phyloP scores from a whole-genome alignment of 1,140 invertebrate species.

The Drosophila obscura region DNA sequence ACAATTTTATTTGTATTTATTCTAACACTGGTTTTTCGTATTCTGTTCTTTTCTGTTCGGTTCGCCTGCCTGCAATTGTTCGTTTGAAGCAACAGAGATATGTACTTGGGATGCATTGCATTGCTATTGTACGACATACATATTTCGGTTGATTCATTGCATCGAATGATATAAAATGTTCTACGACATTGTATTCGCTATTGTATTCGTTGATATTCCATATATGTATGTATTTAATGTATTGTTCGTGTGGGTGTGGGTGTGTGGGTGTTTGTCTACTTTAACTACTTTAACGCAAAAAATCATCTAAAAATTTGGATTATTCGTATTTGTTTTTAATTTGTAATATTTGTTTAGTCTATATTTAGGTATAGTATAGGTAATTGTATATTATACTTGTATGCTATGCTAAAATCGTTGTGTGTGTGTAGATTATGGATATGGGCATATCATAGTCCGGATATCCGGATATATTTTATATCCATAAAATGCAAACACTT shows the following conservation, averaged over 20 bases:
- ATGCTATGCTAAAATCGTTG: constrained; percentile 40
- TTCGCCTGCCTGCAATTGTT: constrained; percentile 1
- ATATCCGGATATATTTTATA: background rate
- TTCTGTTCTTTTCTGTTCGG: constrained; percentile 15
- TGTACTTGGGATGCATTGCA: background rate
- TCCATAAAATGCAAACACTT: constrained; percentile 38
- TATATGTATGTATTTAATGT: constrained; percentile 32
- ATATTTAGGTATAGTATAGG: background rate
- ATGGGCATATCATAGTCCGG: constrained; percentile 2
- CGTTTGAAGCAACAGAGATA: background rate
- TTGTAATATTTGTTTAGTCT: constrained; percentile 17
- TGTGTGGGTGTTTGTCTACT: constrained; percentile 24
- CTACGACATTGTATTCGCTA: constrained; percentile 39
- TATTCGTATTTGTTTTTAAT: constrained; percentile 54
- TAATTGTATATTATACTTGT: constrained; percentile 18
- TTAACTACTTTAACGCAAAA: constrained; percentile 37
- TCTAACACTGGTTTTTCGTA: constrained; percentile 39
- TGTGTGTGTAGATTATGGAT: constrained; percentile 16
- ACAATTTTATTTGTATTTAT: constrained; percentile 54
- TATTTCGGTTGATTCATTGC: constrained; percentile 1
- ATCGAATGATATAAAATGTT: constrained; percentile 32
- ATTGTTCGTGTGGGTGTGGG: constrained; percentile 26
- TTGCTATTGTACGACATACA: constrained; percentile 2
- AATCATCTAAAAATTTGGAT: constrained; percentile 56
- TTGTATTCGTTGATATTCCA: constrained; percentile 52